phyloP scores from a whole-genome alignment of 2,113 vertebrate species.

The Rhineura floridana region DNA sequence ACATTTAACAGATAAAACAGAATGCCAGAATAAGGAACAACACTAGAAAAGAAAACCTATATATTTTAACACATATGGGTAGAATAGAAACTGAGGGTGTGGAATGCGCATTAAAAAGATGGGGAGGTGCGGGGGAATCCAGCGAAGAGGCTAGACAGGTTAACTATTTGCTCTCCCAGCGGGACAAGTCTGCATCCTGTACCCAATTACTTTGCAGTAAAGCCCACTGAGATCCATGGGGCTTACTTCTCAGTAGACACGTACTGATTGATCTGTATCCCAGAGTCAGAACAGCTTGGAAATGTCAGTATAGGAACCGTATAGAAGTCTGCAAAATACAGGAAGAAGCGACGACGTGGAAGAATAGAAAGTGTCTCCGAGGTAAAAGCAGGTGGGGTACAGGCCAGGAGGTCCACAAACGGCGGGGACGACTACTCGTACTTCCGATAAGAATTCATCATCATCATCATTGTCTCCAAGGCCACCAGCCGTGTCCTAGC shows the following conservation, averaged over 20 bases:
- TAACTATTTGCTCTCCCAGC: not conserved
- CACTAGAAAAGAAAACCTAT: not conserved
- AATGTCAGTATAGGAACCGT: too few species aligned
- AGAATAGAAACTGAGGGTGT: not conserved
- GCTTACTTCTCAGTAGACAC: not conserved
- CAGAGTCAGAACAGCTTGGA: not conserved
- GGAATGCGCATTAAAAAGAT: too few species aligned
- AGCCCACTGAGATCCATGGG: not conserved
- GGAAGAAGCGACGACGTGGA: not conserved
- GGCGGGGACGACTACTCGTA: fast-evolving
- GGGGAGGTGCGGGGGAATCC: too few species aligned
- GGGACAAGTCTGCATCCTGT: not conserved
- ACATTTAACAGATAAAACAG: not conserved
- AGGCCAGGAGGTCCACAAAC: not conserved
- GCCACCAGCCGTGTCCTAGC: not conserved
- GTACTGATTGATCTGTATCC: not conserved
- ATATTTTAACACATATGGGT: not conserved
- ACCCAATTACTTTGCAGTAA: not conserved
- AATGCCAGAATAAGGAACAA: not conserved
- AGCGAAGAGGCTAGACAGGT: too few species aligned
- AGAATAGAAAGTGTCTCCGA: too few species aligned
- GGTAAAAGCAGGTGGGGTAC: not conserved
- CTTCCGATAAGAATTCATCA: not conserved
- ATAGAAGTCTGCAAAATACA: not conserved
- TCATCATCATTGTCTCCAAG: not conserved